These are phyloP conservation scores for Rhinichthys osculus DNA, from an alignment of 2,797 vertebrate species.

Conservation along the genomic window DNA sequence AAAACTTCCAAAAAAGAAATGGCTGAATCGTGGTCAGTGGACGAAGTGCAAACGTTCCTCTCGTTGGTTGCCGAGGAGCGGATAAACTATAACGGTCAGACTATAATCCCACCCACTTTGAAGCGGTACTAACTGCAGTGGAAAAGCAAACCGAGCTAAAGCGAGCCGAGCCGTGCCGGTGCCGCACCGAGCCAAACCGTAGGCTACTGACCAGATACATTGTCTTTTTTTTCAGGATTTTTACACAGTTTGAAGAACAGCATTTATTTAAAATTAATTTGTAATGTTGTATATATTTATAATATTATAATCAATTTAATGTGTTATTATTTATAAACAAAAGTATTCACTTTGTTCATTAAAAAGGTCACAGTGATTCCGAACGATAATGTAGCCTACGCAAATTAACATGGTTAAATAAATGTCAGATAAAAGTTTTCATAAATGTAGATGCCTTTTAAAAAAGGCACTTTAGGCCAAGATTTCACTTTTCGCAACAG, in stretches of 20 bases:
- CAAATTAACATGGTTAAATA: background rate
- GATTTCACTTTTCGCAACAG: background rate
- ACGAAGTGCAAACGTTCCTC: too few species aligned
- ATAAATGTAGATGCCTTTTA: background rate
- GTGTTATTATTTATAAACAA: too few species aligned
- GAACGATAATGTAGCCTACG: background rate
- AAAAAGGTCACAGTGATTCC: background rate
- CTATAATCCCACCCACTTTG: too few species aligned
- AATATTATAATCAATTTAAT: background rate
- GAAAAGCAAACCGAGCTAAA: too few species aligned
- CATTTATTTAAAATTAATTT: background rate
- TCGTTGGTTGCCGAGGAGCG: too few species aligned
- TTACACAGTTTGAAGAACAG: background rate
- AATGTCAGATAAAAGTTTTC: background rate
- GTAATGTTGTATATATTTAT: background rate
- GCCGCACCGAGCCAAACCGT: too few species aligned
- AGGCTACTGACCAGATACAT: too few species aligned
- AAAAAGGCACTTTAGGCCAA: background rate
- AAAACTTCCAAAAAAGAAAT: too few species aligned
- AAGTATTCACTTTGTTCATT: background rate
- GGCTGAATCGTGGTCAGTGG: too few species aligned
- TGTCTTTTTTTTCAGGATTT: background rate
- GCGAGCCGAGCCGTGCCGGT: too few species aligned
- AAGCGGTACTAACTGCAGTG: too few species aligned
- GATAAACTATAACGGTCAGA: too few species aligned